Evolutionary conservation across 2,797 vertebrate species (phyloP).

Genomic region (Okamejei kenojei): DNA sequence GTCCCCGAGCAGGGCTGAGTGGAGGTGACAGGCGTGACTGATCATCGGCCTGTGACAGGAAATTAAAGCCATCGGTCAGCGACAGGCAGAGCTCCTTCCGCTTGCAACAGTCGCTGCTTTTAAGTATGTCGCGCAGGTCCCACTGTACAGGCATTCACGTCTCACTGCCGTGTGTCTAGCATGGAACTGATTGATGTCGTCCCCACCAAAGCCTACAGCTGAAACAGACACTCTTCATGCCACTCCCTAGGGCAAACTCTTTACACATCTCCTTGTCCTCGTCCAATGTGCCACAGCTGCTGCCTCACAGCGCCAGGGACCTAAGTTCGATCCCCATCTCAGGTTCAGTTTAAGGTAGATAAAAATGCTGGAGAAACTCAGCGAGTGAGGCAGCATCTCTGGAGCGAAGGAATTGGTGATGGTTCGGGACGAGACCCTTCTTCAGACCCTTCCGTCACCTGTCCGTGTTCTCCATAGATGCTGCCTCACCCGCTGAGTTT

Average conservation of each 20-base stretch:
- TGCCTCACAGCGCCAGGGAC: too few species aligned
- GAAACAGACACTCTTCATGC: neutral
- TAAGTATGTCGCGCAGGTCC: neutral
- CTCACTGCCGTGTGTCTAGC: neutral
- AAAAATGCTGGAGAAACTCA: too few species aligned
- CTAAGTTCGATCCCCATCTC: too few species aligned
- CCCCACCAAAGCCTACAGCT: neutral
- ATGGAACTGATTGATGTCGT: neutral
- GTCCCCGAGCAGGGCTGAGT: neutral
- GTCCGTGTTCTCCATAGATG: too few species aligned
- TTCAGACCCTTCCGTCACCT: too few species aligned
- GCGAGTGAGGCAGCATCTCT: too few species aligned
- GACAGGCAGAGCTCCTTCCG: neutral
- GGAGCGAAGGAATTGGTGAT: too few species aligned
- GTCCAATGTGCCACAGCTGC: too few species aligned
- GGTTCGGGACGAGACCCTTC: too few species aligned
- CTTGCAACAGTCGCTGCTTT: neutral
- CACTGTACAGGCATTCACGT: neutral
- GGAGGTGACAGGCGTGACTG: neutral
- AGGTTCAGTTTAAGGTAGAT: too few species aligned
- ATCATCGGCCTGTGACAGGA: neutral
- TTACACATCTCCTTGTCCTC: neutral
- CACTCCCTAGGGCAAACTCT: neutral
- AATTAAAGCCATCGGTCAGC: constrained; percentile 25
- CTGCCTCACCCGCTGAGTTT: too few species aligned